phyloP scores from a whole-genome alignment of 2,113 vertebrate genomes.

The Triplophysa dalaica region DNA sequence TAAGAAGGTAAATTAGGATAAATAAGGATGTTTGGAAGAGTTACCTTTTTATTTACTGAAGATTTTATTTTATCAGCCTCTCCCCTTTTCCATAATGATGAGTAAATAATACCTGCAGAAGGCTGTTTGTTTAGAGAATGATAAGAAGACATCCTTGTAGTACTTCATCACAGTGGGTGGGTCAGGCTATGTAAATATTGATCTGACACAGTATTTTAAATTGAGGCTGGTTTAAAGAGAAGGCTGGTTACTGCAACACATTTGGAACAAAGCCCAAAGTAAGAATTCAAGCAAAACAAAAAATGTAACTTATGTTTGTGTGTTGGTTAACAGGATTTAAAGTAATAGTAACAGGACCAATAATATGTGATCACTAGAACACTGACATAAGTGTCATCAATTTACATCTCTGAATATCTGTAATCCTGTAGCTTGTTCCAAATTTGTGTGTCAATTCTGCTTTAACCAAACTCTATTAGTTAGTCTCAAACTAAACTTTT shows the following conservation, averaged over 20 bases:
- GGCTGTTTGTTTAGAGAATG: conserved; percentile 29
- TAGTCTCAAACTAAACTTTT: not conserved
- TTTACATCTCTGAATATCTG: no score
- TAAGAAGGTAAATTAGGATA: not conserved
- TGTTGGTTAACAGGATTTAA: not conserved
- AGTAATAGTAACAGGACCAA: no score
- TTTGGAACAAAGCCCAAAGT: not conserved
- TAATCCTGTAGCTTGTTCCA: not conserved
- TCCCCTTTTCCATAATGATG: conserved; percentile 21
- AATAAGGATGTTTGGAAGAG: conserved; percentile 28
- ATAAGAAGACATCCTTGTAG: conserved; percentile 67
- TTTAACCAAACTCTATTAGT: not conserved
- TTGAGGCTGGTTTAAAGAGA: conserved; percentile 59
- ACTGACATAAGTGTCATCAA: no score
- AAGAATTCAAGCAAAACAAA: not conserved
- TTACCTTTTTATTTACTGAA: conserved; percentile 60
- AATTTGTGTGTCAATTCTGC: not conserved
- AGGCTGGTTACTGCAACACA: not conserved
- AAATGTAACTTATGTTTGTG: not conserved
- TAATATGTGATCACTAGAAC: no score
- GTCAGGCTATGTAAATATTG: conserved; percentile 68
- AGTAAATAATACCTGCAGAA: conserved; percentile 57
- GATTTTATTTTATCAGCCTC: conserved; percentile 49
- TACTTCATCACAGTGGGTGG: conserved; percentile 60
- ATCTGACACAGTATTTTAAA: conserved; percentile 63